Conservation (phyloP, 2,888 invertebrate genomes). For the Drosophila birchii region DNA sequence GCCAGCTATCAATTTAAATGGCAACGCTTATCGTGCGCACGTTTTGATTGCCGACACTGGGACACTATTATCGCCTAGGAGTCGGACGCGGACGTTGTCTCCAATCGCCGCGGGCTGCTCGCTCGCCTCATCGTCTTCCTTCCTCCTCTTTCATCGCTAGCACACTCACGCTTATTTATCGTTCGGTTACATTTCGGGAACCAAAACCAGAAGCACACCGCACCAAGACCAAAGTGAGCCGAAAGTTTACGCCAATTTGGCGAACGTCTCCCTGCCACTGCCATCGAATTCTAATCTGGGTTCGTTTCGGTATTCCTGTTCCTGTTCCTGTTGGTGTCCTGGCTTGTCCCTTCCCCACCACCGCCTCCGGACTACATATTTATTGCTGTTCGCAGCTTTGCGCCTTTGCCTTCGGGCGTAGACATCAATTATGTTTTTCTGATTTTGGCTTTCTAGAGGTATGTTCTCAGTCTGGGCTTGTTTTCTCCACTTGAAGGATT, state of each 20-base stretch:
- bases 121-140: constrained; percentile 1
- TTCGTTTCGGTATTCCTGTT: constrained; percentile 51
- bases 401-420: constrained; percentile 47
- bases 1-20: constrained; percentile 77
- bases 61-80: constrained; percentile 66
- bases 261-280: constrained; percentile 51
- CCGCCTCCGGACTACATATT: constrained; percentile 37
- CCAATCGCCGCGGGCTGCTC: constrained; percentile 38
- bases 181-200: constrained; percentile 72
- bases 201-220: constrained; percentile 32
- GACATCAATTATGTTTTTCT: constrained; percentile 72
- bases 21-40: constrained; percentile 75
- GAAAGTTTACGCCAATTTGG: constrained; percentile 74
- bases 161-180: constrained; percentile 66
- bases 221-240: constrained; percentile 36
- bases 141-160: constrained; percentile 1
- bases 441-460: constrained; percentile 67
- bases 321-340: constrained; percentile 37
- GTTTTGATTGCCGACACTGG: constrained; percentile 75
- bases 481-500: neutral
- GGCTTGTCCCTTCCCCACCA: constrained; percentile 7
- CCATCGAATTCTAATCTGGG: constrained; percentile 73
- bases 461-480: constrained; percentile 18
- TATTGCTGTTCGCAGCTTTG: constrained; percentile 74
- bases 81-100: constrained; percentile 33